These are phyloP conservation scores for Caerostris extrusa DNA, from an alignment of 1,140 invertebrate species.

Conservation along the genomic window DNA sequence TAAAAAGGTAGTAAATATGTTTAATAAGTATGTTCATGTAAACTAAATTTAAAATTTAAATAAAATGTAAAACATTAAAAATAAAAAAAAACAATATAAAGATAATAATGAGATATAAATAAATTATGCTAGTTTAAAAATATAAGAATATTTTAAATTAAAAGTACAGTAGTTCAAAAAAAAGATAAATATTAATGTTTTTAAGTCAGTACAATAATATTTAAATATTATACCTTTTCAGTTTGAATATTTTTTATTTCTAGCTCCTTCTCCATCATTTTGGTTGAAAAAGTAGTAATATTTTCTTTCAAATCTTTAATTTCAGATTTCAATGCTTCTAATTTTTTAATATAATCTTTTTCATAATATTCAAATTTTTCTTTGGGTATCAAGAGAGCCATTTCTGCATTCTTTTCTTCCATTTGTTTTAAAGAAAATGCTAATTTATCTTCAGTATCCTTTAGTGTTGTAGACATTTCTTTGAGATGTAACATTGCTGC, in stretches of 20 bases:
- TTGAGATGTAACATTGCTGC: background rate
- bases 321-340: conserved; percentile 58
- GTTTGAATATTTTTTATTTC: conserved; percentile 42
- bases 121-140: no score
- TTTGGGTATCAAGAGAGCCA: conserved; percentile 16
- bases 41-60: no score
- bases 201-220: no score
- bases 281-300: background rate
- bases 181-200: no score
- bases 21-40: no score
- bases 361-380: conserved; percentile 21
- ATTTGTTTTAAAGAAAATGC: background rate
- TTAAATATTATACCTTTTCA: conserved; percentile 45
- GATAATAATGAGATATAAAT: no score
- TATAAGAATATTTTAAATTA: no score
- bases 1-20: no score
- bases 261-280: conserved; percentile 60
- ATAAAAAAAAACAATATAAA: no score
- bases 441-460: background rate
- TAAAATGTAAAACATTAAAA: no score
- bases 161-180: no score
- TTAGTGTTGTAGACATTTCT: background rate
- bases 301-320: conserved; percentile 81
- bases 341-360: background rate
- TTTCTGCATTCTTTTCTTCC: background rate